A percentile compares a stretch with the other conserved stretches of the same genome.
Evolutionary conservation across 2,113 vertebrate species (phyloP).

Genomic region (Ginglymostoma cirratum): DNA sequence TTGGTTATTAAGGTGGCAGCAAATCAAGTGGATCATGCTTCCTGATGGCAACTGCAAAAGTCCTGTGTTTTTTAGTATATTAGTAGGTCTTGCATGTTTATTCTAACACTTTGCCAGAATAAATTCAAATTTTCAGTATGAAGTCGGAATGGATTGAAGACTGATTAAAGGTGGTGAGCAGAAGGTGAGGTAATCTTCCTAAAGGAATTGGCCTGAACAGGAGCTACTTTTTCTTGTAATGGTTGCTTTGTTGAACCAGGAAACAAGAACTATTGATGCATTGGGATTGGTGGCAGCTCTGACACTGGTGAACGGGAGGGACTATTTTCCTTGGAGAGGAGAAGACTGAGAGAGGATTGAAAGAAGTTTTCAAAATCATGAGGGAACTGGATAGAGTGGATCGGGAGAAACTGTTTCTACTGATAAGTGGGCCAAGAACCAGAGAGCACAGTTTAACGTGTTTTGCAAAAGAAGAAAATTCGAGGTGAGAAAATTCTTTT

Average conservation of each 20-base stretch:
- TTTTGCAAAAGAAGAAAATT: too few species aligned
- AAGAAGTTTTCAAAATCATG: too few species aligned
- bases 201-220: background rate
- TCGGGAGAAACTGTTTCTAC: too few species aligned
- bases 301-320: too few species aligned
- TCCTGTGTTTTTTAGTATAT: background rate
- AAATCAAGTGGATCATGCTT: background rate
- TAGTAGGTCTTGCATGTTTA: background rate
- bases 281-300: too few species aligned
- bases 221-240: background rate
- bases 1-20: background rate
- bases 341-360: too few species aligned
- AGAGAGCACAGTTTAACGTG: too few species aligned
- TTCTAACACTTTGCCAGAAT: background rate
- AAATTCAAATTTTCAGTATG: background rate
- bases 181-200: background rate
- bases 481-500: too few species aligned
- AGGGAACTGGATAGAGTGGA: too few species aligned
- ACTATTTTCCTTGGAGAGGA: too few species aligned
- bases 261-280: background rate
- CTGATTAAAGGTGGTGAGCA: background rate
- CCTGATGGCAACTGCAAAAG: background rate
- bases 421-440: too few species aligned
- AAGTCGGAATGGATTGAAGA: background rate
- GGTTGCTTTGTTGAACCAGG: too few species aligned